Conservation (phyloP, 2,888 invertebrate species). For the Troides helena region DNA sequence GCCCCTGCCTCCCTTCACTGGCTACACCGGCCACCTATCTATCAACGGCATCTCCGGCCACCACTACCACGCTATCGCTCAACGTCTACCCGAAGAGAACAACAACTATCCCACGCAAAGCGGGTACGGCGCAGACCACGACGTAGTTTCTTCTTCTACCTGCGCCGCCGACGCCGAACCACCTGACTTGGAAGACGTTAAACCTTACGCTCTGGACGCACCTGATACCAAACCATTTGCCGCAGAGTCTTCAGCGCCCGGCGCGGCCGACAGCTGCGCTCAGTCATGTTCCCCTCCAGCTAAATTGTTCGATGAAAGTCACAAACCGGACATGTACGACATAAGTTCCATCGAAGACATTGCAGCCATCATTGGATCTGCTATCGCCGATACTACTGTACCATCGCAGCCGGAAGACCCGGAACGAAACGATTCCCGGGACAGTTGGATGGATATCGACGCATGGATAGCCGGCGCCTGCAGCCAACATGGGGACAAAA, state of each 20-base stretch:
- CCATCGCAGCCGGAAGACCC: slow-evolving; percentile 87
- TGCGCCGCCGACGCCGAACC: slow-evolving; percentile 84
- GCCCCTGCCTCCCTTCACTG: slow-evolving; percentile 90
- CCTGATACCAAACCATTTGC: slow-evolving; percentile 73
- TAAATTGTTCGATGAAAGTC: slow-evolving; percentile 74
- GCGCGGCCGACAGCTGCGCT: slow-evolving; percentile 81
- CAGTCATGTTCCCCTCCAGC: slow-evolving; percentile 75
- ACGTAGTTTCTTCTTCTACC: slow-evolving; percentile 87
- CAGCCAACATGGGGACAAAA: slow-evolving; percentile 84
- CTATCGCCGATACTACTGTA: slow-evolving; percentile 93
- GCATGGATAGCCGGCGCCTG: slow-evolving; percentile 92
- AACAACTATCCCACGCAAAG: slow-evolving; percentile 84
- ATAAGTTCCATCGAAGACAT: slow-evolving; percentile 90
- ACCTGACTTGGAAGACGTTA: slow-evolving; percentile 81
- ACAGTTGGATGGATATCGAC: slow-evolving; percentile 94
- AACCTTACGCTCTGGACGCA: slow-evolving; percentile 79
- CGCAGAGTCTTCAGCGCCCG: slow-evolving; percentile 75
- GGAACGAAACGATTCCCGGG: slow-evolving; percentile 85
- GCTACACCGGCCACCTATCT: slow-evolving; percentile 91
- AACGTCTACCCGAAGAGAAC: slow-evolving; percentile 86
- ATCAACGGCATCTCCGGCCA: slow-evolving; percentile 94
- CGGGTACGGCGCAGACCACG: slow-evolving; percentile 83
- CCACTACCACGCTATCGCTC: slow-evolving; percentile 92
- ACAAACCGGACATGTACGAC: slow-evolving; percentile 83
- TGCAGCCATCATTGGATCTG: slow-evolving; percentile 92